Evolutionary conservation across 2,113 vertebrate species (phyloP), one percentile per base, ranked within the genome.

Genomic region (Mobula hypostoma): DNA sequence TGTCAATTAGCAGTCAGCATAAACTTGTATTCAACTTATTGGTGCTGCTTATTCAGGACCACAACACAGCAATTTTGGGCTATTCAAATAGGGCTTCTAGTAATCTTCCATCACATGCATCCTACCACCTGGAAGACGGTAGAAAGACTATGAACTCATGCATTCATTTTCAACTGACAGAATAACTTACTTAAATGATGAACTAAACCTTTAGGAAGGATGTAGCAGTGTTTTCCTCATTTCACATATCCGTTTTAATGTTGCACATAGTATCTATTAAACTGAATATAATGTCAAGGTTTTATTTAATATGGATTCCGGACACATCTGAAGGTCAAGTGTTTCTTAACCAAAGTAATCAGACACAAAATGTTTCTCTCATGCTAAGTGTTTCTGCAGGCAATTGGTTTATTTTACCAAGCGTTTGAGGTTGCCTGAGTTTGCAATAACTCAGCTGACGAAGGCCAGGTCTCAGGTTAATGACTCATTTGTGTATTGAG

Each of bases 381-480:
- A 48, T 21, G 27, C 5, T 36, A 94, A 94, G 56, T 0, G 0
- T 24, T 29, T 5, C 91, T 95, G 27, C 8, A 95, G 85, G 58
- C 90, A n/a, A 0, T 94, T 94, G 29, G 83, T 95, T 95, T 95
- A 95, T 95, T 96, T 96, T 95, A 94, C 36, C 66, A 95, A 95
- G 76, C 63, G 94, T 95, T 94, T 94, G 78, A 94, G 95, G 94
- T 94, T 95, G 5, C 36, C 82, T 70, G 61, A 94, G 36, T 94
- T 68, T 48, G 9, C 48, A 80, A 68, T 91, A 94, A 94, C 4
- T 7, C 2, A 21, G 56, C 0, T 0, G 17, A 21, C 91, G 36
- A 92, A 95, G 94, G 80, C 48, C 76, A 96, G 17, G 94, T 95
- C 94, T 94, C 36, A 94, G 94, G 82, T 95, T 96, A 96, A 96